Conservation (phyloP, 2,113 vertebrate species). For the Nothocercus nigrocapillus region DNA sequence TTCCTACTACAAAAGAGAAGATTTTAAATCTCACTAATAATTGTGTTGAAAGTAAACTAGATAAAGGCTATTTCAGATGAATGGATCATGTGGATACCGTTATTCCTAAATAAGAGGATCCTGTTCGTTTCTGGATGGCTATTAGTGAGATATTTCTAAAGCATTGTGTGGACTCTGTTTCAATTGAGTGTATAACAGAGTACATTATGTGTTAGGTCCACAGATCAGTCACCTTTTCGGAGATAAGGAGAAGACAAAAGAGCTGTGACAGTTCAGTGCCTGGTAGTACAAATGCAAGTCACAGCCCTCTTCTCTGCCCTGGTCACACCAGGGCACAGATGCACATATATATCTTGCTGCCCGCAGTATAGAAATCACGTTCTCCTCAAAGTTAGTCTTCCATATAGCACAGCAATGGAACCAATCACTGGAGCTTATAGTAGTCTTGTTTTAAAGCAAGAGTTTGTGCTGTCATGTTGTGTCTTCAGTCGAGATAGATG, state of each 20-base stretch:
- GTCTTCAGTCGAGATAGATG: not conserved
- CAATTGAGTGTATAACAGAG: not conserved
- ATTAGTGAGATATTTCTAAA: not conserved
- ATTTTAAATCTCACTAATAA: not conserved
- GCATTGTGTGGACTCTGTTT: not conserved
- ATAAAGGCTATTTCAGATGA: not conserved
- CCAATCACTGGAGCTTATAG: not conserved
- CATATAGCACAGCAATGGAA: not conserved
- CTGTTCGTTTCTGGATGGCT: not conserved
- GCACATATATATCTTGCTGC: accelerated
- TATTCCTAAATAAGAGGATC: not conserved
- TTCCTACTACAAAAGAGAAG: not conserved
- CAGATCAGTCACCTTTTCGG: not conserved
- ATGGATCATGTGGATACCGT: not conserved
- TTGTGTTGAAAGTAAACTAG: not conserved
- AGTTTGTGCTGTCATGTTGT: not conserved
- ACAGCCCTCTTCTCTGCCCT: not conserved
- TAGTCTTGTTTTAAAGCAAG: not conserved
- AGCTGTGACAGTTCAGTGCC: not conserved
- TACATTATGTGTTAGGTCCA: not conserved
- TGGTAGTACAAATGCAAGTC: not conserved
- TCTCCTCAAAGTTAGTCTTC: not conserved
- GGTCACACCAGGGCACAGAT: not conserved
- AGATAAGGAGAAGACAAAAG: not conserved
- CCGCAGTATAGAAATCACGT: not conserved